Conservation (phyloP, 1,140 invertebrate genomes). For the Druon quercuslanigerum region DNA sequence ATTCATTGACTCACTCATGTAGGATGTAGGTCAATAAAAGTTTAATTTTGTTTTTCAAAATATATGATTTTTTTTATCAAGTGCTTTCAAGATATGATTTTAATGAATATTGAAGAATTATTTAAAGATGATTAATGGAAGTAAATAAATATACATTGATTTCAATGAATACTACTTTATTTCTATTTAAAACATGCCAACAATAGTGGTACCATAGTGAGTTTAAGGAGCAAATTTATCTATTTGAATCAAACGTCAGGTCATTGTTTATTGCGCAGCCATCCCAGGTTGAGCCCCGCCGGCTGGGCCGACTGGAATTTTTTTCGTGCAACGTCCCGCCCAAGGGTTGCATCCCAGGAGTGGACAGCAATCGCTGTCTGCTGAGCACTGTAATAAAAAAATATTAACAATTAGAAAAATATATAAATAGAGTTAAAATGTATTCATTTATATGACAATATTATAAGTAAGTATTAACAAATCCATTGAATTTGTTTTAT, state of each 20-base stretch:
- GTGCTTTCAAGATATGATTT: no score
- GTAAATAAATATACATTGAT: no score
- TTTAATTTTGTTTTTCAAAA: no score
- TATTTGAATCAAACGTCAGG: background rate
- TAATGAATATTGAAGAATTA: no score
- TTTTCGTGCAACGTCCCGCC: constrained; percentile 39
- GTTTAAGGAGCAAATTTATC: no score
- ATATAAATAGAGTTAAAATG: background rate
- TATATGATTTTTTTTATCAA: no score
- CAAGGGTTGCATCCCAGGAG: constrained; percentile 42
- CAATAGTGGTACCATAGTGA: background rate
- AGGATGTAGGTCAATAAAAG: no score
- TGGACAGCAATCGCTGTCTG: constrained; percentile 39
- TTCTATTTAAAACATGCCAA: background rate
- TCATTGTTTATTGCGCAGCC: background rate
- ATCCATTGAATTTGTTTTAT: no score
- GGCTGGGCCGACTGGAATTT: background rate
- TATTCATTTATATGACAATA: no score
- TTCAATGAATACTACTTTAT: constrained; percentile 8
- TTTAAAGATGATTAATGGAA: no score
- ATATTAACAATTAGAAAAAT: background rate
- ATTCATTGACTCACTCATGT: no score
- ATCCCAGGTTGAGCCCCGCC: background rate
- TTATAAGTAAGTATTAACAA: no score
- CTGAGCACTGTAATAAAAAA: constrained; percentile 40